Percentiles rank a stretch among this genome's conserved stretches.
Conservation (phyloP, 2,888 invertebrate species). For the Protonemura montana region DNA sequence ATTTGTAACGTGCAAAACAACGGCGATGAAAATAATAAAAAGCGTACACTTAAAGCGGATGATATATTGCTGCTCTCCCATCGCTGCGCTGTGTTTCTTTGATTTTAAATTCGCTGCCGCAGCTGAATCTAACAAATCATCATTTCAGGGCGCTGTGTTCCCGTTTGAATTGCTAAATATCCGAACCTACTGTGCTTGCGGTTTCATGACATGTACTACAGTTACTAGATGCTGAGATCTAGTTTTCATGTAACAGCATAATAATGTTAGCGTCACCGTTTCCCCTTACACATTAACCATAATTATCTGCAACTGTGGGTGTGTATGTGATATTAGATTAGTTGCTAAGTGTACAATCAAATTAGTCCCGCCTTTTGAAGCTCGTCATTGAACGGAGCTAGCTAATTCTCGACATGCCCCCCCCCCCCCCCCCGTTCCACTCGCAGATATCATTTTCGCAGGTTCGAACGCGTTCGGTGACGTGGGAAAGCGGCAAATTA, state of each 20-base stretch:
- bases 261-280: background rate
- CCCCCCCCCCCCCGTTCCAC: background rate
- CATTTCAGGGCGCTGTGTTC: background rate
- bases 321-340: conserved; percentile 14
- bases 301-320: background rate
- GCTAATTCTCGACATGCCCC: conserved; percentile 1
- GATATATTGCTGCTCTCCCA: background rate
- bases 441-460: background rate
- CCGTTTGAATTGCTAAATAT: background rate
- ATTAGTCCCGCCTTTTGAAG: conserved; percentile 26
- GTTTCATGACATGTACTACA: background rate
- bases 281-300: conserved; percentile 10
- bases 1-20: background rate
- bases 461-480: background rate
- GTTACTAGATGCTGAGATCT: background rate
- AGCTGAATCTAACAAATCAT: background rate
- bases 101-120: background rate
- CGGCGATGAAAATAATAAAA: background rate
- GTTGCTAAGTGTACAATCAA: conserved; percentile 14
- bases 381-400: background rate
- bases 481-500: too few relatives aligned
- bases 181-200: background rate
- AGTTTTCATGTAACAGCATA: background rate
- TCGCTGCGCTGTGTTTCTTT: background rate
- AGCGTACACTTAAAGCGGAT: background rate